Conservation (phyloP, 1,140 invertebrate species). For the Coenobita brevimanus region DNA sequence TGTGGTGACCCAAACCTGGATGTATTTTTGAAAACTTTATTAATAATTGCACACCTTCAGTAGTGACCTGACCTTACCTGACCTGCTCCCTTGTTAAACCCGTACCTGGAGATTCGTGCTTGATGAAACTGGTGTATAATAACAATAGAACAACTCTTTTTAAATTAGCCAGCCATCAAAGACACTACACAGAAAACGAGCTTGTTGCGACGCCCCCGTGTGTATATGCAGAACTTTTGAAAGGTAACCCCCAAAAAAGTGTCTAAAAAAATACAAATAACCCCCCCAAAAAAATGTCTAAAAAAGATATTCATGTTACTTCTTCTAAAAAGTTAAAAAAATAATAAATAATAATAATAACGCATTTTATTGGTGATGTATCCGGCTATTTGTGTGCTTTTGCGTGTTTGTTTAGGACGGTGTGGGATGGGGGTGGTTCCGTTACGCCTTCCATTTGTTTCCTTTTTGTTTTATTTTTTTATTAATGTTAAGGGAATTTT, state of each 20-base stretch:
- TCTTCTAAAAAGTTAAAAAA: constrained; percentile 48
- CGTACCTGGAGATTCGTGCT: constrained; percentile 50
- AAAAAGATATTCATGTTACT: constrained; percentile 63
- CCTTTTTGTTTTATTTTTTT: too few relatives aligned
- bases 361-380: constrained; percentile 65
- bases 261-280: constrained; percentile 47
- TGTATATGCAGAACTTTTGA: constrained; percentile 57
- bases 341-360: constrained; percentile 22
- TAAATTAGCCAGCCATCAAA: constrained; percentile 53
- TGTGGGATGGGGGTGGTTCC: constrained; percentile 30
- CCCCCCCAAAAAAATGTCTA: constrained; percentile 11
- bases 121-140: constrained; percentile 37
- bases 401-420: constrained; percentile 61
- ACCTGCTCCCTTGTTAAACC: not conserved
- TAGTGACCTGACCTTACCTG: constrained; percentile 56
- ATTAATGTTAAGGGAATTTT: constrained; percentile 2
- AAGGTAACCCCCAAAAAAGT: constrained; percentile 44
- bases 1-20: constrained; percentile 41
- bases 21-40: constrained; percentile 14
- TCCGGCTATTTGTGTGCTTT: constrained; percentile 63
- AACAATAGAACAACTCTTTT: constrained; percentile 8
- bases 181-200: constrained; percentile 49
- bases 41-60: constrained; percentile 44
- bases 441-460: constrained; percentile 2
- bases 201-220: constrained; percentile 59